A percentile compares a stretch with the other conserved stretches of the same genome.
These are phyloP conservation scores for Steinernema feltiae DNA, from an alignment of 1,140 invertebrate genomes.

Conservation along the genomic window DNA sequence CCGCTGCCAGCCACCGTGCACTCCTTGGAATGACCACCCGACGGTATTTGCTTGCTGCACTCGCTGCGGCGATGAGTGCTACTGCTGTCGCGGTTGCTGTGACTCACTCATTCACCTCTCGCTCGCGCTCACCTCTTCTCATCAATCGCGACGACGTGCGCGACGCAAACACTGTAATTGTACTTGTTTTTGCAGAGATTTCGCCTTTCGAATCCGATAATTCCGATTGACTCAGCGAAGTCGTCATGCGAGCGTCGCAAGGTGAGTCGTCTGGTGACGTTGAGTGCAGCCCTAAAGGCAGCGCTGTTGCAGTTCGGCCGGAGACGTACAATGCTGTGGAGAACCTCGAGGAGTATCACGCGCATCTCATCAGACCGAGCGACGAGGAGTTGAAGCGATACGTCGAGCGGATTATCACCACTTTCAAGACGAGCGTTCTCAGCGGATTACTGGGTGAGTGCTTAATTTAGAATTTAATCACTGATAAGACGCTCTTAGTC, in stretches of 20 bases:
- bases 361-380: not conserved
- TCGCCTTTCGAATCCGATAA: not conserved
- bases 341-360: constrained; percentile 1
- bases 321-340: not conserved
- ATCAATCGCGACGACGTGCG: too few relatives aligned
- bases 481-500: not conserved
- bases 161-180: too few relatives aligned
- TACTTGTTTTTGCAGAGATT: constrained; percentile 2
- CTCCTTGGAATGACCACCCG: not conserved
- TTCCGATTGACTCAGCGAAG: not conserved
- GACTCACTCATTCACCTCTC: not conserved
- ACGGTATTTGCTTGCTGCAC: not conserved
- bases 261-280: not conserved
- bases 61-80: not conserved
- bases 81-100: not conserved
- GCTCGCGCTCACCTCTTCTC: too few relatives aligned
- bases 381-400: not conserved
- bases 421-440: not conserved
- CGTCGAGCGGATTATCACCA: not conserved
- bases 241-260: constrained; percentile 9
- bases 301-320: not conserved
- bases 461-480: not conserved
- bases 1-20: not conserved
- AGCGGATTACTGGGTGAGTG: not conserved
- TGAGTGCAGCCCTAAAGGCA: not conserved